phyloP scores from a whole-genome alignment of 2,888 invertebrate species.

The Drosophila cracens region DNA sequence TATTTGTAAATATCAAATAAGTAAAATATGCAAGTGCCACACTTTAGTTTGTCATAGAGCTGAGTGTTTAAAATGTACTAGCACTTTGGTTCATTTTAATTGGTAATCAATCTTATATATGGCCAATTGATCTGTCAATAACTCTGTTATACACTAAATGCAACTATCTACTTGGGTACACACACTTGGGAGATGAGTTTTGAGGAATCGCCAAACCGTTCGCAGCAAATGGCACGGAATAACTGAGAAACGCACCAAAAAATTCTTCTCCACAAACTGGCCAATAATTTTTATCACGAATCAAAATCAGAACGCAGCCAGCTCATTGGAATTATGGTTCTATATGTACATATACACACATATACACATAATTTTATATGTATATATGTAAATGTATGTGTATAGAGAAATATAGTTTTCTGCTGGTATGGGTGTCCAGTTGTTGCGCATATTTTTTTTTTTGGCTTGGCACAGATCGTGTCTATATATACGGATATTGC shows the following conservation, averaged over 20 bases:
- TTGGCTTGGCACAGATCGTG: constrained; percentile 45
- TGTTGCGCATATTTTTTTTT: constrained; percentile 64
- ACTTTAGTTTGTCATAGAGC: not conserved
- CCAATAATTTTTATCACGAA: constrained; percentile 49
- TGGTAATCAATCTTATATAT: not conserved
- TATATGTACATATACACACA: constrained; percentile 32
- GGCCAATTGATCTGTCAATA: not conserved
- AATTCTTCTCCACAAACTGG: constrained; percentile 79
- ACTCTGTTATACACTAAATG: not conserved
- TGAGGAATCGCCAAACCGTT: constrained; percentile 76
- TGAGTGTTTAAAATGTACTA: not conserved
- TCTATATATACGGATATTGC: constrained; percentile 23
- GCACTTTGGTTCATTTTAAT: not conserved
- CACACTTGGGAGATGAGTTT: constrained; percentile 46
- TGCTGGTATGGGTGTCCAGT: constrained; percentile 66
- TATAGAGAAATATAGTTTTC: constrained; percentile 22
- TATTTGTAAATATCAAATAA: constrained; percentile 26
- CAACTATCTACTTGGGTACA: constrained; percentile 19
- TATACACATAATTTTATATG: constrained; percentile 26
- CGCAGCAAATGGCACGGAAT: constrained; percentile 83
- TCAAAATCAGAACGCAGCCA: constrained; percentile 54
- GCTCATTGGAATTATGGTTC: constrained; percentile 67
- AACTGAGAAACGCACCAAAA: constrained; percentile 80
- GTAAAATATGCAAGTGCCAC: not conserved
- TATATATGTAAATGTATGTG: constrained; percentile 12